Evolutionary conservation across 2,888 invertebrate species (phyloP).

Genomic region (Leptinotarsa tumamoca): DNA sequence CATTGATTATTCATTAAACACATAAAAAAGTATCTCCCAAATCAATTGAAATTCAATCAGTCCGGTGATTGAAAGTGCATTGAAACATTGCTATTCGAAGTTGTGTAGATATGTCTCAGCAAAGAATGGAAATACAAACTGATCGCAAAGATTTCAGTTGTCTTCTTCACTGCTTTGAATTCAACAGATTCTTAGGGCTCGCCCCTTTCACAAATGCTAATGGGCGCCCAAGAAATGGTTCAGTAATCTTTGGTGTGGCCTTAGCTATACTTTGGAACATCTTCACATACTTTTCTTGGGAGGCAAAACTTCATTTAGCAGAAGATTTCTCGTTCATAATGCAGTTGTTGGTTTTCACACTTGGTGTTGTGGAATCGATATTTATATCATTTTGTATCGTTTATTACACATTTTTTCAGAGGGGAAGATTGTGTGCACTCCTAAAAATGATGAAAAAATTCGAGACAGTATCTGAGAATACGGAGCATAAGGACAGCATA

Average conservation of each 20-base stretch:
- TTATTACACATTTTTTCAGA: not conserved
- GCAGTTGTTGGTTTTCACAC: not conserved
- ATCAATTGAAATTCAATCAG: too few species aligned
- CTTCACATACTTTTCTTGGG: not conserved
- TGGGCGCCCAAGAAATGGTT: not conserved
- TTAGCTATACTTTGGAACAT: not conserved
- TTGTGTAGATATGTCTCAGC: too few species aligned
- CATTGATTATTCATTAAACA: too few species aligned
- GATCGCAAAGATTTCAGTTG: not conserved
- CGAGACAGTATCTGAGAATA: not conserved
- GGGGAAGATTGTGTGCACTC: not conserved
- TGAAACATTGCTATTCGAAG: too few species aligned
- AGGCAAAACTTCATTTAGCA: not conserved
- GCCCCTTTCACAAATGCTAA: not conserved
- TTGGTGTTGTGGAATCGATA: not conserved
- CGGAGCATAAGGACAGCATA: not conserved
- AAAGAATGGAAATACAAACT: too few species aligned
- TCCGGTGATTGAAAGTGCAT: too few species aligned
- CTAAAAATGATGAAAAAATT: not conserved
- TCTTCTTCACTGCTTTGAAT: not conserved
- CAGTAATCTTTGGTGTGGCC: not conserved
- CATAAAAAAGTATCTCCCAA: too few species aligned
- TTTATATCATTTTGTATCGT: constrained; percentile 5
- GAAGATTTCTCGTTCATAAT: not conserved
- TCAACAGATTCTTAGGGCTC: not conserved